Evolutionary conservation across 2,113 vertebrate species (phyloP), one percentile per base, ranked within the genome.

Genomic region (Epinephelus moara): DNA sequence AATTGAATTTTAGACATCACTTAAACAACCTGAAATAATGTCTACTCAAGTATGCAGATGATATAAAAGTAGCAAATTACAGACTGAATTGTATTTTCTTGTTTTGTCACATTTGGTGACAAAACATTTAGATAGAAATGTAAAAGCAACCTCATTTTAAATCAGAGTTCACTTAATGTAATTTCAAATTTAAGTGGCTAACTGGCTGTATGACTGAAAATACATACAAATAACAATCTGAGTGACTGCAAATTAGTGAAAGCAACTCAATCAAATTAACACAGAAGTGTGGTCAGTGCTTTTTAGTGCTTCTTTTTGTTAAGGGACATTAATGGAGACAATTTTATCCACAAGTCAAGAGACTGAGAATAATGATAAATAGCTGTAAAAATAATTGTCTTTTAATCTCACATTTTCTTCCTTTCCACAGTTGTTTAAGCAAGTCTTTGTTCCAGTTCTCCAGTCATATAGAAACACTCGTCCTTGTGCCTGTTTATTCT

Each of bases 351-450:
- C 75, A 70, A 75, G 78, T 88, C 78, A 70, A 71, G 18, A 85
- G 80, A 74, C 55, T 74, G 74, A 80, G 84, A 30, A 88, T 67
- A 30, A 86, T 67, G 73, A 90, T 85, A 77, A 77, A 67, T 70
- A 82, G 77, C 63, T 87, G 87, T 91, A 91, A 87, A 92, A 92
- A 92, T 80, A 87, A 87, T 76, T 87, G 80, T 89, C 87, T 85
- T 85, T 84, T 57, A 76, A 88, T 83, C 64, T 89, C 85, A 82
- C 83, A 57, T 86, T 70, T 50, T 56, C 21, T 56, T 62, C 21
- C 50, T 13, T 63, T 56, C 60, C 14, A 18, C 21, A 21, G 15
- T 42, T 68, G 50, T 23, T 64, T 9, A 12, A 30, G 6, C 7
- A 7, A 64, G 15, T 68, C 30, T 45, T 57, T 23, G 1, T 45